Conservation (phyloP, 1,140 invertebrate species). For the Lasaia peninsularis region DNA sequence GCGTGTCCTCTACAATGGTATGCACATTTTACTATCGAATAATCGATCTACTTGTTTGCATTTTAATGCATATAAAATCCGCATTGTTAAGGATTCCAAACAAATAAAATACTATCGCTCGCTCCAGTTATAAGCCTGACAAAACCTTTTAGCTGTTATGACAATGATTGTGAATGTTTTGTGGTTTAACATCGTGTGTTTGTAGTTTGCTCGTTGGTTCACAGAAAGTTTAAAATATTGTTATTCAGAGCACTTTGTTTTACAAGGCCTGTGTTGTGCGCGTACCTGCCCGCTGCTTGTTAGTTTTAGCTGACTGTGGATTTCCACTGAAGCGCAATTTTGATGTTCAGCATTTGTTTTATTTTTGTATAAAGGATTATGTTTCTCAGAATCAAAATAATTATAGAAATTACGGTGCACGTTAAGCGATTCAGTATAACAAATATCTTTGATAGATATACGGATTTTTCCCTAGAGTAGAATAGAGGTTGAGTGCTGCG, state of each 20-base stretch:
- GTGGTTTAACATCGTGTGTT: slow-evolving; percentile 9
- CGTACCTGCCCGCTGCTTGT: neutral
- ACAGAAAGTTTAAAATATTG: slow-evolving; percentile 6
- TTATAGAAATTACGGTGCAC: too few species aligned
- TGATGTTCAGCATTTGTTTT: neutral
- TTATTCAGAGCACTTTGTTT: slow-evolving; percentile 10
- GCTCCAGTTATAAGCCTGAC: neutral
- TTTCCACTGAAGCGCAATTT: neutral
- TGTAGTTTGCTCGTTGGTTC: slow-evolving; percentile 1
- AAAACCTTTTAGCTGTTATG: slow-evolving; percentile 10
- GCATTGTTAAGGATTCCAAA: too few species aligned
- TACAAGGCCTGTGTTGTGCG: slow-evolving; percentile 3
- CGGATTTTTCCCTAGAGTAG: too few species aligned
- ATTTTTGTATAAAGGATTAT: neutral
- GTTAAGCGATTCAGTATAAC: too few species aligned
- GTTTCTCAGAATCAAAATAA: too few species aligned
- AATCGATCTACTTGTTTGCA: too few species aligned
- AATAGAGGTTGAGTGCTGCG: too few species aligned
- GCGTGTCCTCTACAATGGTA: too few species aligned
- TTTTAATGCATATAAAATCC: too few species aligned
- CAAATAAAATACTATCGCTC: neutral
- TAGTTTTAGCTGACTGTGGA: slow-evolving; percentile 1
- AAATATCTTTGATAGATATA: too few species aligned
- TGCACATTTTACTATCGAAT: too few species aligned
- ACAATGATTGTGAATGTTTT: slow-evolving; percentile 6